A percentile compares a stretch with the other conserved stretches of the same genome.
Evolutionary conservation across 2,113 vertebrate genomes (phyloP).

Genomic region (Raja brachyura): DNA sequence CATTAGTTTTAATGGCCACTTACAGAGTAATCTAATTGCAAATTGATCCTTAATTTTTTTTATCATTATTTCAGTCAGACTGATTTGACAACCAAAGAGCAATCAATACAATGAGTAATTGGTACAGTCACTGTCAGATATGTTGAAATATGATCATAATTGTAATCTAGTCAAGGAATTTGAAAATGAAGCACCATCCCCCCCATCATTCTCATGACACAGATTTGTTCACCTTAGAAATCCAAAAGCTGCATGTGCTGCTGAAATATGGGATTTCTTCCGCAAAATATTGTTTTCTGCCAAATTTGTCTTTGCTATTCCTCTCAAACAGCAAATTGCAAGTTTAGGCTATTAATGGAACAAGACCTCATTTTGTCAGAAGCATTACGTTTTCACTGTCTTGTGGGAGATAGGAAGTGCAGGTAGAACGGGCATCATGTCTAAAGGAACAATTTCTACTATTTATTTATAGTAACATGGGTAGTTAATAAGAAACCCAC

Average conservation of each 20-base stretch:
- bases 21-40: constrained; percentile 34
- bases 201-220: neutral
- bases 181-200: neutral
- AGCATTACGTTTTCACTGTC: neutral
- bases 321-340: neutral
- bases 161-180: constrained; percentile 20
- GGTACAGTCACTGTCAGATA: neutral
- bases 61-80: constrained; percentile 30
- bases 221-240: neutral
- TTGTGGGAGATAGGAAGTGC: neutral
- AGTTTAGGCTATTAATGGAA: neutral
- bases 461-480: neutral
- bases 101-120: constrained; percentile 34
- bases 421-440: neutral
- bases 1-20: constrained; percentile 30
- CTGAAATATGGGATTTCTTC: neutral
- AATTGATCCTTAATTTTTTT: constrained; percentile 35
- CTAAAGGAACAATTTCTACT: neutral
- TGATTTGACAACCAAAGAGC: constrained; percentile 4
- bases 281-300: neutral
- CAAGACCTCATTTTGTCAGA: neutral
- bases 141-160: constrained; percentile 15
- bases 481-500: neutral
- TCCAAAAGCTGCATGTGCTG: neutral
- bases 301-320: too few relatives aligned